phyloP scores from a whole-genome alignment of 2,113 vertebrate genomes.

The Callipepla squamata region DNA sequence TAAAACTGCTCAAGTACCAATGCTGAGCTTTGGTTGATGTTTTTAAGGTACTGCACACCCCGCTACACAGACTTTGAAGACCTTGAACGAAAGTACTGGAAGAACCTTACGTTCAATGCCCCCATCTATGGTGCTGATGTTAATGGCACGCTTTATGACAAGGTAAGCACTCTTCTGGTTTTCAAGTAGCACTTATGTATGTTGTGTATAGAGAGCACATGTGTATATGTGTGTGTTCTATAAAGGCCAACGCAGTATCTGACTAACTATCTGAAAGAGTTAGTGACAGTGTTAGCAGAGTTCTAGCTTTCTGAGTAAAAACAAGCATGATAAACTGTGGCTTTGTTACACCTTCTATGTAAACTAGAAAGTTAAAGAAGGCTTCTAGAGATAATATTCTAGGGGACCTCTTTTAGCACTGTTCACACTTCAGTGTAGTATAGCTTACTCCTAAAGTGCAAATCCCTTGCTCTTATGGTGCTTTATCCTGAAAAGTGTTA shows the following conservation, averaged over 20 bases:
- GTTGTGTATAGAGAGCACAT: neutral
- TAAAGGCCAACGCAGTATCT: neutral
- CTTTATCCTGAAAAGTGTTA: neutral
- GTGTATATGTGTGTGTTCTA: neutral
- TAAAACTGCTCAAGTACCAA: neutral
- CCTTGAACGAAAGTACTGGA: conserved; percentile 97
- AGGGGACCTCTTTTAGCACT: neutral
- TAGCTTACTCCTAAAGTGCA: neutral
- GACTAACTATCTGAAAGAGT: neutral
- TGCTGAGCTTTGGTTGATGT: neutral
- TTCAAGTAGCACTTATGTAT: neutral
- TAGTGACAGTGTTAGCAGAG: neutral
- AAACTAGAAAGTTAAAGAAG: neutral
- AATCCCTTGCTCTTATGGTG: neutral
- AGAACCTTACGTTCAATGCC: conserved; percentile 95
- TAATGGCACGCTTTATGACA: conserved; percentile 92
- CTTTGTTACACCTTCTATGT: neutral
- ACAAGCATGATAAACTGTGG: neutral
- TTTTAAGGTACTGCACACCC: conserved; percentile 90
- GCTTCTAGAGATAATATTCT: neutral
- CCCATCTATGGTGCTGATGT: conserved; percentile 96
- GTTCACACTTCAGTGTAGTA: neutral
- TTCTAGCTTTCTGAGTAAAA: neutral
- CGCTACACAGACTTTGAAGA: conserved; percentile 92
- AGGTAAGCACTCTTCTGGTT: conserved; percentile 73